These are phyloP conservation scores for Strigamia transsilvanica DNA, from an alignment of 2,888 invertebrate genomes.

Conservation along the genomic window DNA sequence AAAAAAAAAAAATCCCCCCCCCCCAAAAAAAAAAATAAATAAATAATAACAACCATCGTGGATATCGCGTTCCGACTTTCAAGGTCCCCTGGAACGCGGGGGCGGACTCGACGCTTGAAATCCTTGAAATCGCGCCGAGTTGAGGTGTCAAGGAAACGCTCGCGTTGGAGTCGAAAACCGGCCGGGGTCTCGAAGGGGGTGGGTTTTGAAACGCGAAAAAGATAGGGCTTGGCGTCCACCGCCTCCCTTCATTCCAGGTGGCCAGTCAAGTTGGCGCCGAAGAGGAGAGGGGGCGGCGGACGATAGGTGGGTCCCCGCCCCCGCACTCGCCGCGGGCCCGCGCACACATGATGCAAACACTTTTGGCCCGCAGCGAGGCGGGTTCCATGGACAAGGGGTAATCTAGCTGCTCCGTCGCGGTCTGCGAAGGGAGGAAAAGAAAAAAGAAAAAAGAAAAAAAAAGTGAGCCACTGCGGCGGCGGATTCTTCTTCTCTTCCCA, in stretches of 20 bases:
- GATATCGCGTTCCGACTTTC: background rate
- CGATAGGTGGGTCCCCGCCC: conserved; percentile 31
- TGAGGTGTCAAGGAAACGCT: background rate
- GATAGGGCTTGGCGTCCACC: conserved; percentile 4
- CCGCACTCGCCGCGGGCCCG: conserved; percentile 4
- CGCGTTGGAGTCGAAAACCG: background rate
- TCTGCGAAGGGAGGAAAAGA: background rate
- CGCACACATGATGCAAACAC: background rate
- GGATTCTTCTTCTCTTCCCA: conserved; percentile 24
- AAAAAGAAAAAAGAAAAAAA: background rate
- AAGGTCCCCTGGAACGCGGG: conserved; percentile 3
- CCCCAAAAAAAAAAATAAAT: too few relatives aligned
- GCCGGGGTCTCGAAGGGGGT: background rate
- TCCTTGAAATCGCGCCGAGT: background rate
- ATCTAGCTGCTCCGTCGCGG: conserved; percentile 29
- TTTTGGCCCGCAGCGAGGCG: conserved; percentile 7
- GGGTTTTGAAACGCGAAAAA: background rate
- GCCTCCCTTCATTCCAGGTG: conserved; percentile 18
- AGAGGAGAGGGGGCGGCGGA: conserved; percentile 5
- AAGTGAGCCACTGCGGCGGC: conserved; percentile 29
- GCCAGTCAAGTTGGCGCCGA: conserved; percentile 30
- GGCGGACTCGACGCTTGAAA: background rate
- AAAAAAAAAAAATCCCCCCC: background rate
- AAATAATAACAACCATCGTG: too few relatives aligned
- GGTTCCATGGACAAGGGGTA: conserved; percentile 28